A percentile compares a stretch with the other conserved stretches of the same genome.
Conservation (phyloP, 2,888 invertebrate genomes). For the Blastobasis adustella region DNA sequence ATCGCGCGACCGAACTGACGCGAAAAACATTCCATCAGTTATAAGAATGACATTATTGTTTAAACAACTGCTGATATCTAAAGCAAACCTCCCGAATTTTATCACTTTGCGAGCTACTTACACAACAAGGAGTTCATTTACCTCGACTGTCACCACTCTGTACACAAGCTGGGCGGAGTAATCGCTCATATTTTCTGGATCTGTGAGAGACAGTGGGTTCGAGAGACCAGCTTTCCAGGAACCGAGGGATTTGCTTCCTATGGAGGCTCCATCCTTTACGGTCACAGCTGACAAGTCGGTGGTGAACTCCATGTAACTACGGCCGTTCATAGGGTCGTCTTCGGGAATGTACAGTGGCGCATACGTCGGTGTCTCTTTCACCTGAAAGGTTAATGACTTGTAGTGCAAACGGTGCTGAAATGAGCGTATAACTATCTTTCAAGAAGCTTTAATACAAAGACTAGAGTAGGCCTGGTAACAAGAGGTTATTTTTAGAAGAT, state of each 20-base stretch:
- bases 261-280: slow-evolving; percentile 82
- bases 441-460: too few species aligned
- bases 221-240: slow-evolving; percentile 86
- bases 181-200: slow-evolving; percentile 80
- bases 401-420: too few species aligned
- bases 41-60: slow-evolving; percentile 33
- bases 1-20: too few species aligned
- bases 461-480: slow-evolving; percentile 8
- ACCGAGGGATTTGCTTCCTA: slow-evolving; percentile 81
- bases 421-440: too few species aligned
- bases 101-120: slow-evolving; percentile 41
- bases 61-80: slow-evolving; percentile 41
- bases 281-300: slow-evolving; percentile 82
- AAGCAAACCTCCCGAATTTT: slow-evolving; percentile 41
- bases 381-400: slow-evolving; percentile 35
- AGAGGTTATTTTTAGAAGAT: background rate
- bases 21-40: too few species aligned
- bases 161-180: slow-evolving; percentile 89
- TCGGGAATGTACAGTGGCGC: slow-evolving; percentile 79
- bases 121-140: slow-evolving; percentile 54
- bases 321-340: slow-evolving; percentile 78
- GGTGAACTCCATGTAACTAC: slow-evolving; percentile 83
- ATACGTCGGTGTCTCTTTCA: slow-evolving; percentile 80
- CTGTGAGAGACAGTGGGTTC: slow-evolving; percentile 77
- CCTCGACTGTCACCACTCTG: slow-evolving; percentile 88